These are phyloP conservation scores for Pomacea canaliculata DNA, from an alignment of 2,888 invertebrate species.

Conservation along the genomic window DNA sequence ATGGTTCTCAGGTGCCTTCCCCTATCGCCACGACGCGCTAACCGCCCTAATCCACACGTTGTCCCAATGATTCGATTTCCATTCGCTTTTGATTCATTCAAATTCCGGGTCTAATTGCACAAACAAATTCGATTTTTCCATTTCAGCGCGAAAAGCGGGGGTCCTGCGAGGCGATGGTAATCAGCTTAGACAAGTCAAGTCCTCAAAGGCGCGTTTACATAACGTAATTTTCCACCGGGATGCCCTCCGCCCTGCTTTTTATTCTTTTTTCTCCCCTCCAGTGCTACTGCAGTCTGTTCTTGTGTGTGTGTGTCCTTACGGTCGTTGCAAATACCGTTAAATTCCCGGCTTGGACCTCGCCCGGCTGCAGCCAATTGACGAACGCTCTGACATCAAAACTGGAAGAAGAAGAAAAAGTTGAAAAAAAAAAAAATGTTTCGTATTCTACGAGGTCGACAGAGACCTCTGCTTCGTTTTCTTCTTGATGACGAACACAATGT, in stretches of 20 bases:
- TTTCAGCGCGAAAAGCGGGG: constrained; percentile 30
- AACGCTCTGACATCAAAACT: too few species aligned
- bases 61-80: constrained; percentile 39
- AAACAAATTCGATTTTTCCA: constrained; percentile 42
- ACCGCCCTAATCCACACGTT: constrained; percentile 34
- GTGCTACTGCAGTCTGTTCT: neutral
- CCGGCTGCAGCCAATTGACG: constrained; percentile 1
- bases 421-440: too few species aligned
- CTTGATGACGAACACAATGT: neutral
- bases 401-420: too few species aligned
- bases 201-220: constrained; percentile 34
- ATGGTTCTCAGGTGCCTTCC: neutral
- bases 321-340: constrained; percentile 7
- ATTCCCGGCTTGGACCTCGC: constrained; percentile 6
- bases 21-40: constrained; percentile 2
- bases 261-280: neutral
- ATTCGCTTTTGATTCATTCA: constrained; percentile 43
- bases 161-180: constrained; percentile 29
- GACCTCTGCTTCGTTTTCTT: neutral
- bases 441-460: too few species aligned
- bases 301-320: neutral
- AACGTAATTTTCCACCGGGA: constrained; percentile 36
- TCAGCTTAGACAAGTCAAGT: constrained; percentile 41
- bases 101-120: constrained; percentile 41
- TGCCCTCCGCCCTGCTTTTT: constrained; percentile 13